Base-by-base conservation (phyloP, 2,113 vertebrate genomes). In the Chaetodon auriga region DNA sequence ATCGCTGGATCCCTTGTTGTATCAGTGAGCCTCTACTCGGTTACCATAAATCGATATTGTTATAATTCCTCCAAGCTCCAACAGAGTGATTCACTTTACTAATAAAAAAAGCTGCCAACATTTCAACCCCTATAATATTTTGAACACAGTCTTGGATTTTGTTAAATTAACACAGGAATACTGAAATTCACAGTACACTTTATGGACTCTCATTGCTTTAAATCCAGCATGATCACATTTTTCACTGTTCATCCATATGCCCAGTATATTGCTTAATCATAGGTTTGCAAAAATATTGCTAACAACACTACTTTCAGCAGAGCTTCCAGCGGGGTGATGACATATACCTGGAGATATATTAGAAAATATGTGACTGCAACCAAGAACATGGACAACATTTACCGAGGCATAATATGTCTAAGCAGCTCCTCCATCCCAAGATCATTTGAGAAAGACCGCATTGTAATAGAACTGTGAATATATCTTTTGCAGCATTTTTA, bases 11-110 rank as follows among this genome's bases (percentile, higher is more conserved):
- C 64, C 23, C 49, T 78, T 75, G 84, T 79, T 72, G 48, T 74
- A 57, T 84, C 77, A 81, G 38, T 35, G 68, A 74, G 61, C 25
- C 66, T 73, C 65, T 54, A 25, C 71, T 80, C 53, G 12, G 68
- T 87, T 86, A 76, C 64, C 53, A 69, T 75, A 43, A 83, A 75
- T 85, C 38, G 0, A 68, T 75, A 75, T 55, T 63, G 69, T 85
- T 81, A 23, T 58, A 71, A 86, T 75, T 78, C 62, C 64, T 87
- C n/a, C 2, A 46, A 21, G 69, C 21, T 84, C 46, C 8, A 36
- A 78, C 14, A 35, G 62, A 46, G 60, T 76, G 68, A 85, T 63
- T 84, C 38, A 30, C 41, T 69, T 58, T 43, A 71, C 38, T 75
- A 38, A 76, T 70, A 60, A 73, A 85, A n/a, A 61, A 77, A 49